These are phyloP conservation scores for Agriopis leucophaearia DNA, from an alignment of 2,888 invertebrate species.

Conservation along the genomic window DNA sequence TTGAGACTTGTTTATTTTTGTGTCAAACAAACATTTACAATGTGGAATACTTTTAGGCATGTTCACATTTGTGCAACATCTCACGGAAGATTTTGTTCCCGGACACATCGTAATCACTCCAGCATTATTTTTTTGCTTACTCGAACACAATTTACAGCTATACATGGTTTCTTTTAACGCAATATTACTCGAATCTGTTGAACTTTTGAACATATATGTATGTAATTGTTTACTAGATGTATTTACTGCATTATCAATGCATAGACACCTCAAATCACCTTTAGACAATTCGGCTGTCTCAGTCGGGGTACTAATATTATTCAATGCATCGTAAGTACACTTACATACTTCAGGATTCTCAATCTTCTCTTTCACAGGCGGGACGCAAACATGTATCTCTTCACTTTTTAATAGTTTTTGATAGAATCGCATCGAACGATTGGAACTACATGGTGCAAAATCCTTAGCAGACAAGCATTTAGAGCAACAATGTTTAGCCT, in stretches of 20 bases:
- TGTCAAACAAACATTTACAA: neutral
- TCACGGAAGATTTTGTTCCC: too few species aligned
- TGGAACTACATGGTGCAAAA: neutral
- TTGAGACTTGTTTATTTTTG: neutral
- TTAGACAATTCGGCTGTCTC: neutral
- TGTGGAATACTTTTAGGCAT: neutral
- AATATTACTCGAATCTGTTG: neutral
- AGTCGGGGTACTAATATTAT: neutral
- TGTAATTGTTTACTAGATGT: conserved; percentile 1
- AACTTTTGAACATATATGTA: neutral
- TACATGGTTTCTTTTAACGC: neutral
- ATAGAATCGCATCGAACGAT: neutral
- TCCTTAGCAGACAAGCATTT: neutral
- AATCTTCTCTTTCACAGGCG: neutral
- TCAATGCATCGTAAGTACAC: neutral
- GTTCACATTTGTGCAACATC: neutral
- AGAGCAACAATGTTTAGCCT: neutral
- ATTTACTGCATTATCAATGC: neutral
- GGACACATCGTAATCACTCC: too few species aligned
- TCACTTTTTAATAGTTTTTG: neutral
- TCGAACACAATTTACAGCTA: neutral
- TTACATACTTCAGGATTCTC: neutral
- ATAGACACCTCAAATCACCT: neutral
- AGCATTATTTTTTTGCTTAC: neutral
- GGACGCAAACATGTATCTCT: neutral